Conservation (phyloP, 2,113 vertebrate genomes). For the Eolophus roseicapilla region DNA sequence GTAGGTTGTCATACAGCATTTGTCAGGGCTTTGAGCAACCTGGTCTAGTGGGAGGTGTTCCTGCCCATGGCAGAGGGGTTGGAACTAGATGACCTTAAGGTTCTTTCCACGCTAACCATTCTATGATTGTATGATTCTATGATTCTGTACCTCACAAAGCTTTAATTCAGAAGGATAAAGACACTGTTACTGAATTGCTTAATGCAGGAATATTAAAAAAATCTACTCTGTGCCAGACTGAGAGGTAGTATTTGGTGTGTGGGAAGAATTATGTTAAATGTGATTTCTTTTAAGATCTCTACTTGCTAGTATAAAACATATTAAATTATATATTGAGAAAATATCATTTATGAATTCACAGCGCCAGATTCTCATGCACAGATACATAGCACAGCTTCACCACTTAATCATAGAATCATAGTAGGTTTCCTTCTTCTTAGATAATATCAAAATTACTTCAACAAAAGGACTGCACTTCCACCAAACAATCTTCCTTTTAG, state of each 20-base stretch:
- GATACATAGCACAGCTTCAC: background rate
- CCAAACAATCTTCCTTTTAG: background rate
- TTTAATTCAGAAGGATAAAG: background rate
- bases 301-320: background rate
- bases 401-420: background rate
- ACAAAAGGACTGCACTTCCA: background rate
- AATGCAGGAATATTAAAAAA: background rate
- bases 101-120: background rate
- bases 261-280: background rate
- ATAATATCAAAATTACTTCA: background rate
- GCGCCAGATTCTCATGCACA: background rate
- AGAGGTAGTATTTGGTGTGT: background rate
- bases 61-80: background rate
- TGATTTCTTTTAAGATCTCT: background rate
- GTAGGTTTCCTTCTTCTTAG: background rate
- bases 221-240: background rate
- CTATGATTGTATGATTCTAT: background rate
- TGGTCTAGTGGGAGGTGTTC: background rate
- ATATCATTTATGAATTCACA: background rate
- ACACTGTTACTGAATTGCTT: background rate
- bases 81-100: background rate
- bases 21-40: background rate
- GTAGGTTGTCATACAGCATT: background rate
- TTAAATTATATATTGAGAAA: background rate
- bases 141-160: background rate